Evolutionary conservation across 2,113 vertebrate species (phyloP).

Genomic region (Dryoscopus gambensis): DNA sequence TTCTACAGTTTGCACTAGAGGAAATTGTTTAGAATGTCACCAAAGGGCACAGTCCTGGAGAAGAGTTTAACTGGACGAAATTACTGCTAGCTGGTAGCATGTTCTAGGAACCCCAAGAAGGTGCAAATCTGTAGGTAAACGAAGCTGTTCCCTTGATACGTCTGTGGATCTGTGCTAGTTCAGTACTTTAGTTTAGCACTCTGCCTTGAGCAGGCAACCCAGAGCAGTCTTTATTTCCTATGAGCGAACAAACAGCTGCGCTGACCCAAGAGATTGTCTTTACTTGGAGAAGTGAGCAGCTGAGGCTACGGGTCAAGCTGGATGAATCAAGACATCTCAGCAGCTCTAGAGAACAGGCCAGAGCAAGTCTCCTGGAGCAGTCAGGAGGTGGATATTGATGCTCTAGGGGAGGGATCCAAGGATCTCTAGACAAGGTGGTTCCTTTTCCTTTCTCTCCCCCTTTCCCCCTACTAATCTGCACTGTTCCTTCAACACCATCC

Average conservation of each 20-base stretch:
- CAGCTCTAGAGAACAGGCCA: neutral
- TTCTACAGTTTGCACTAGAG: neutral
- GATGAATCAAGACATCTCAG: neutral
- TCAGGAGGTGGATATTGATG: neutral
- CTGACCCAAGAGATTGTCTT: conserved; percentile 24
- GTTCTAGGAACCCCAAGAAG: neutral
- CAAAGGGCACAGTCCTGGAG: neutral
- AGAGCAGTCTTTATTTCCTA: conserved; percentile 4
- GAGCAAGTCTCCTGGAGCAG: neutral
- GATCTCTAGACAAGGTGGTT: neutral
- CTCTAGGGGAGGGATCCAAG: neutral
- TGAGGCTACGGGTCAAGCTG: conserved; percentile 44
- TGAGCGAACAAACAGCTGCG: neutral
- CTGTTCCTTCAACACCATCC: neutral
- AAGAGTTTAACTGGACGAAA: neutral
- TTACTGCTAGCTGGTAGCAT: neutral
- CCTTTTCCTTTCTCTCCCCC: neutral
- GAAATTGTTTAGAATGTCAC: neutral
- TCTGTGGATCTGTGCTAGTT: neutral
- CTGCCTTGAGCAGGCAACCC: neutral
- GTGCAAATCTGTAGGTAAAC: neutral
- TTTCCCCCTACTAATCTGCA: neutral
- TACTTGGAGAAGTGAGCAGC: conserved; percentile 32
- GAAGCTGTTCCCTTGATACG: neutral
- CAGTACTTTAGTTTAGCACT: neutral